Base-by-base conservation (phyloP, 1,140 invertebrate genomes). In the Mylabris phalerata region DNA sequence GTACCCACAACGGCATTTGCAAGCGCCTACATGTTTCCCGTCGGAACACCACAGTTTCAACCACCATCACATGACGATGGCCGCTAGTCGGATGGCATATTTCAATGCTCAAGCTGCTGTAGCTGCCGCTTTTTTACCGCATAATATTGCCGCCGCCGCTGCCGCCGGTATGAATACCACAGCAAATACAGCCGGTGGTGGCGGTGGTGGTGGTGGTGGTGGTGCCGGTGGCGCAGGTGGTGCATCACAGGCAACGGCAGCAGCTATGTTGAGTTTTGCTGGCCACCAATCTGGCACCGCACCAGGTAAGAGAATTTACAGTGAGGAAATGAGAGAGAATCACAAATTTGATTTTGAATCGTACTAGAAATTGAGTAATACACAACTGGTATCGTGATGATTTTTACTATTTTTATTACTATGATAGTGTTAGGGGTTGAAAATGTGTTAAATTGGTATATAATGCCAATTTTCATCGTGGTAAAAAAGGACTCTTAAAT, bases 81-180 rank as follows among this genome's bases (percentile, higher is more conserved):
- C 83, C 46, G 87, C 88, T 43, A 86, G 84, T 57, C 77, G 88
- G 60, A 89, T 90, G 79, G 88, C 88, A n/a, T 90, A 90, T 66
- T 86, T 91, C 69, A 91, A 92, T 75, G 88, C 89, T 32, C 89
- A 91, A 72, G 89, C 89, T 19, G 88, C 89, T 7, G 88, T 90
- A n/a, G 89, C 89, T 1, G 89, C 89, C 4, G 89, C 89, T 46
- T 92, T 92, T 77, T 78, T 92, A 60, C 89, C 86, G 13, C 84
- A 85, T 59, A 82, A 82, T 72, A 80, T 72, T 68, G 78, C 58
- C 67, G 80, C 72, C 71, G 72, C 72, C 67, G 80, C 72, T 70
- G 72, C 72, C 13, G 73, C 73, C 19, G 65, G 70, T 6, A 73
- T 73, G 69, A 73, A 70, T 47, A 69, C 67, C 19, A 19, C 19